Evolutionary conservation across 1,140 invertebrate genomes (phyloP).

Genomic region (Drosophila jambulina): DNA sequence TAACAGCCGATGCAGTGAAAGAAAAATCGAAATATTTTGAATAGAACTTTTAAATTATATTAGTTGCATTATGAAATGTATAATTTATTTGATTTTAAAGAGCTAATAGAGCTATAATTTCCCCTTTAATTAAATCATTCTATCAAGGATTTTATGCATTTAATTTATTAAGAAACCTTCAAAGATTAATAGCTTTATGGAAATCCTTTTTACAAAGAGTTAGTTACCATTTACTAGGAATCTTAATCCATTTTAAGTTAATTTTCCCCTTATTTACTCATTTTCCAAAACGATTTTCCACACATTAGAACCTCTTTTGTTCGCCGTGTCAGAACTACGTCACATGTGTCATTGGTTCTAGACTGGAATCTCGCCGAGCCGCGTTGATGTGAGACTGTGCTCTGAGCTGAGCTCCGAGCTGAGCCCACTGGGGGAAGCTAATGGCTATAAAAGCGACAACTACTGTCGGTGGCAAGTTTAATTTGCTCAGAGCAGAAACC

Average conservation of each 20-base stretch:
- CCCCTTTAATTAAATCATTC: background rate
- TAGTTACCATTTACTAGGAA: background rate
- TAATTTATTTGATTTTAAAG: background rate
- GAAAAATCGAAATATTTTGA: background rate
- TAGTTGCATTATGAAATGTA: background rate
- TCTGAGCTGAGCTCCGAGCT: slow-evolving; percentile 25
- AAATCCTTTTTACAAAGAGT: background rate
- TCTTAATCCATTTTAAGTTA: background rate
- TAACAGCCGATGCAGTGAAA: slow-evolving; percentile 12
- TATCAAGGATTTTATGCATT: background rate
- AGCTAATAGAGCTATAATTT: background rate
- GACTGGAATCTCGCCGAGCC: slow-evolving; percentile 49
- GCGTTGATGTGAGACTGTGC: slow-evolving; percentile 25
- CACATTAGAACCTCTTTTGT: background rate
- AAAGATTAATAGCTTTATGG: background rate
- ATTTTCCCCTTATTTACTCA: no score
- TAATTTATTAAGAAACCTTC: rapidly evolving
- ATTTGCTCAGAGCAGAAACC: slow-evolving; percentile 80
- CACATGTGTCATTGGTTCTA: slow-evolving; percentile 67
- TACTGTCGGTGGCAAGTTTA: slow-evolving; percentile 67
- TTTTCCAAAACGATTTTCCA: background rate
- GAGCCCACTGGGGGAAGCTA: slow-evolving; percentile 24
- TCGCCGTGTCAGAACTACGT: slow-evolving; percentile 41
- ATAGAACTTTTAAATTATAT: background rate
- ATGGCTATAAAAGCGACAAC: slow-evolving; percentile 73